These are phyloP conservation scores for Andrena trimmerana DNA, from an alignment of 2,888 invertebrate species.

Conservation along the genomic window DNA sequence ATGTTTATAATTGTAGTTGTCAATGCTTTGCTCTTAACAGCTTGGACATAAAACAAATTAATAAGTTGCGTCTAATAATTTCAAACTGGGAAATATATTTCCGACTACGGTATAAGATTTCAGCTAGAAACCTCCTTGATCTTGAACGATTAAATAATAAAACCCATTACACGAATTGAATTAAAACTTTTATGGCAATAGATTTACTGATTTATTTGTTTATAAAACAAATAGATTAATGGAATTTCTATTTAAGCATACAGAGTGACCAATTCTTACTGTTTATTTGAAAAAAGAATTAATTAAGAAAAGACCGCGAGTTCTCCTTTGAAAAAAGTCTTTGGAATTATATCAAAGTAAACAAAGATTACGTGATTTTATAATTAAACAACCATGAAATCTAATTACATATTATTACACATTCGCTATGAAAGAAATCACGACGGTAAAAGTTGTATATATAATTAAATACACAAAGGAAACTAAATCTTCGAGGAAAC, in stretches of 20 bases:
- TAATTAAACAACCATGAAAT: not conserved
- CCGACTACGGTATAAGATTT: not conserved
- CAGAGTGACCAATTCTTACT: not conserved
- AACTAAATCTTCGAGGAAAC: not conserved
- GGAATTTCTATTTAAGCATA: not conserved
- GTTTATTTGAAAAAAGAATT: slow-evolving; percentile 8
- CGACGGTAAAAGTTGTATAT: not conserved
- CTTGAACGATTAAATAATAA: not conserved
- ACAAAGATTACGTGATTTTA: not conserved
- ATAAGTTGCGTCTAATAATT: not conserved
- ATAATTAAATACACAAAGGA: not conserved
- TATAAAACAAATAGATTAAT: not conserved
- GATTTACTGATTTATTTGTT: not conserved
- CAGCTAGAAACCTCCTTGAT: not conserved
- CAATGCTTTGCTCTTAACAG: not conserved
- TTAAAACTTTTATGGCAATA: not conserved
- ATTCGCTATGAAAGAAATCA: not conserved
- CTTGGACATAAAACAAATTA: not conserved
- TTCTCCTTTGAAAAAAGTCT: not conserved
- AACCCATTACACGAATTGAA: not conserved
- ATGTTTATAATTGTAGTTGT: not conserved
- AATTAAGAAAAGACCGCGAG: not conserved
- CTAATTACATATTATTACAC: not conserved
- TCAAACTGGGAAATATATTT: not conserved
- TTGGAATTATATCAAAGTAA: not conserved